Evolutionary conservation across 2,888 invertebrate species (phyloP).

Genomic region (Torymus texanus): DNA sequence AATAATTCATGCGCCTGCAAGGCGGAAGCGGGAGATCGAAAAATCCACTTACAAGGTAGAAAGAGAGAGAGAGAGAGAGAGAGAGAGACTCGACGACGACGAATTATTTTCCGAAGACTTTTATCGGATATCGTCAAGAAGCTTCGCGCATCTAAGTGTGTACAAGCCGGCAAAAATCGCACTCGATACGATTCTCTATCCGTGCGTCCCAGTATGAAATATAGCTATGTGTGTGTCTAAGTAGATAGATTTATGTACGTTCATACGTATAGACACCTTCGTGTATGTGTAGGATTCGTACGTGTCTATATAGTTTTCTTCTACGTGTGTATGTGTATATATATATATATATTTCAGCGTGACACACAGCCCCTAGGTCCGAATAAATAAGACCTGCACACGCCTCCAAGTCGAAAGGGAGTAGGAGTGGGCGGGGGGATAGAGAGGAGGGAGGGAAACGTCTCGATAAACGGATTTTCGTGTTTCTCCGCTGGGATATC

Average conservation of each 20-base stretch:
- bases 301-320: no score
- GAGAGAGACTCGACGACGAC: slow-evolving; percentile 5
- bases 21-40: slow-evolving; percentile 20
- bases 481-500: no score
- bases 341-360: neutral
- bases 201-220: neutral
- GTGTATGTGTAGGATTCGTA: no score
- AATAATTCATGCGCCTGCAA: slow-evolving; percentile 48
- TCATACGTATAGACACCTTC: no score
- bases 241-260: no score
- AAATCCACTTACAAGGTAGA: slow-evolving; percentile 39
- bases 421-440: neutral
- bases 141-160: neutral
- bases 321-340: neutral
- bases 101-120: slow-evolving; percentile 39
- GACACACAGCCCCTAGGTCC: neutral
- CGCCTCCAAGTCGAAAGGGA: slow-evolving; percentile 3
- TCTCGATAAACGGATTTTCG: no score
- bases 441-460: no score
- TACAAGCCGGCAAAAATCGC: slow-evolving; percentile 17
- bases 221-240: no score
- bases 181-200: slow-evolving; percentile 21
- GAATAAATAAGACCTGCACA: neutral
- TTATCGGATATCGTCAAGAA: slow-evolving; percentile 32
- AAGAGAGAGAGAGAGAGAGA: no score